These are phyloP conservation scores for Epinephelus moara DNA, from an alignment of 2,113 vertebrate genomes.

Conservation along the genomic window DNA sequence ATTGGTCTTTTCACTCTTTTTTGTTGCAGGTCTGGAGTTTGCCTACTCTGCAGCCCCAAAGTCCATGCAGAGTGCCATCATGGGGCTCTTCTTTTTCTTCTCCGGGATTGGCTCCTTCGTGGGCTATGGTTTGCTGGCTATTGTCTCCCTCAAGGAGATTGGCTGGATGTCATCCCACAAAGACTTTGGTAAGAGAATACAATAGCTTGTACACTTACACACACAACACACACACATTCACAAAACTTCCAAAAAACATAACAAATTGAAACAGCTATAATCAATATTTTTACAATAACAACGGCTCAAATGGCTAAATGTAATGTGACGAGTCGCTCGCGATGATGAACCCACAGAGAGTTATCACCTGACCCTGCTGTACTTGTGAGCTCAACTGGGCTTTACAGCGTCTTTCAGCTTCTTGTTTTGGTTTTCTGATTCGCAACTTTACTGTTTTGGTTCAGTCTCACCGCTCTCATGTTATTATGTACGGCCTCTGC, in stretches of 20 bases:
- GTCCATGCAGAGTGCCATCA: constrained; percentile 98
- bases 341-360: background rate
- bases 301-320: background rate
- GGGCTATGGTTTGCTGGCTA: constrained; percentile 92
- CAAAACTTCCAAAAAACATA: background rate
- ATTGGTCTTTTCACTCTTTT: constrained; percentile 43
- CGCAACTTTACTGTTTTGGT: no score
- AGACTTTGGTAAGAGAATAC: constrained; percentile 90
- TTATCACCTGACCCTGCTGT: background rate
- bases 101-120: constrained; percentile 97
- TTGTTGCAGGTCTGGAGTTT: constrained; percentile 92
- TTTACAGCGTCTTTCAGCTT: background rate
- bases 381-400: background rate
- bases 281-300: background rate
- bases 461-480: background rate
- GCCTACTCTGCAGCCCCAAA: constrained; percentile 97
- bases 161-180: constrained; percentile 97
- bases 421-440: background rate
- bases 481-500: background rate
- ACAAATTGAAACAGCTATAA: background rate
- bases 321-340: background rate
- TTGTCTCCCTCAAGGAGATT: constrained; percentile 91
- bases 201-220: background rate
- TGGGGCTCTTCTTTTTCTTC: constrained; percentile 99
- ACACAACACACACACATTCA: no score